Base-by-base conservation (phyloP, 2,797 vertebrate species). In the Tenualosa ilisha region DNA sequence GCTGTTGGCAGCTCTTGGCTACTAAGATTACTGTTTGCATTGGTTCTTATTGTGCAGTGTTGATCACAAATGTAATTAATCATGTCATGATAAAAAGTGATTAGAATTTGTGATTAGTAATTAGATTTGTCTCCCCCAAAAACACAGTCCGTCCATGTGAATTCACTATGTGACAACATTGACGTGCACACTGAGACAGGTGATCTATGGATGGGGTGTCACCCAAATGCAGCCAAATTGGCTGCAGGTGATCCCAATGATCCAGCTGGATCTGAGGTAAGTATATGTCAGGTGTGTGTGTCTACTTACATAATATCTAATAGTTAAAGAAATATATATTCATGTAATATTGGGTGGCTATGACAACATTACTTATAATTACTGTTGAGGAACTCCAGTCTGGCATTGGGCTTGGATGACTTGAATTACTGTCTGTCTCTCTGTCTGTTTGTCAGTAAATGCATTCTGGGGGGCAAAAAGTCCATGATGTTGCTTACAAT, bases 151-250 rank as follows among this genome's bases (percentile, higher is more conserved):
- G 15, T 97, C 85, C 92, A 94, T 24, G 91, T 96, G 88, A 95
- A 94, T 82, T 96, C 95, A 0, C 63, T 96, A n/a, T 86, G 93
- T 0, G 96, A 97, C 90, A 97, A 97, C 90, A 91, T 97, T 82
- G 95, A 91, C 83, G 79, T 97, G 72, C 96, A 97, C 84, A 91
- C 86, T 86, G 88, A 90, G 81, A 95, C 95, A 26, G 97, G 96
- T 82, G 97, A 97, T 82, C 75, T 97, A 86, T 97, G 96, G 96
- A 26, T 86, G 81, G 96, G 96, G 61, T 96, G 95, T 89, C 95
- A 96, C 86, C 95, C 96, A 59, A 93, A 96, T 22, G 94, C 89
- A 24, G 89, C 91, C 88, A 97, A 96, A 90, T 20, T 95, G 1
- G 0, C 94, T 0, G 20, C 79, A 63, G 68, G 91, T 0, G 92